phyloP scores from a whole-genome alignment of 1,140 invertebrate species.

The Reticulitermes speratus region DNA sequence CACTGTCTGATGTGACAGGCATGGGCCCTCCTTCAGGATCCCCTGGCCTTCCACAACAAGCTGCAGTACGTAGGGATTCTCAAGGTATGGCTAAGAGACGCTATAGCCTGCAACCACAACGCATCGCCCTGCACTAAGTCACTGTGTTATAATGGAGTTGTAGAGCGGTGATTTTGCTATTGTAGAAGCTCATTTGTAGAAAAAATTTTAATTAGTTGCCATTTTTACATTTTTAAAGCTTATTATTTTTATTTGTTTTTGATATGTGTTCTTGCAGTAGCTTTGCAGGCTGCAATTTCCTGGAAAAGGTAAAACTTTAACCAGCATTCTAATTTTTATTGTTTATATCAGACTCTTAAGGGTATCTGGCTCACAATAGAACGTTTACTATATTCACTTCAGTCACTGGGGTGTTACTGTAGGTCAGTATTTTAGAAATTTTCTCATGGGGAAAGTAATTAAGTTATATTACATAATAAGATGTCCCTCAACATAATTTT shows the following conservation, averaged over 20 bases:
- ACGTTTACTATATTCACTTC: no score
- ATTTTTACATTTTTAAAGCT: background rate
- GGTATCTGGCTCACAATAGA: background rate
- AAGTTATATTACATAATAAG: no score
- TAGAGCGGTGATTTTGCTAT: slow-evolving; percentile 17
- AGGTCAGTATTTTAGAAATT: no score
- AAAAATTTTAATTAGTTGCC: background rate
- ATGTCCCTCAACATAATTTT: no score
- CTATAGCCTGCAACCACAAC: slow-evolving; percentile 37
- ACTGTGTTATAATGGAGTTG: slow-evolving; percentile 24
- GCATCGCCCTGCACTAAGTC: slow-evolving; percentile 23
- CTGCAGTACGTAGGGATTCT: slow-evolving; percentile 42
- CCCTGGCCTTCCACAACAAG: slow-evolving; percentile 32
- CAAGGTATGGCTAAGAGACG: slow-evolving; percentile 43
- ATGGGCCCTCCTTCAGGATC: slow-evolving; percentile 31
- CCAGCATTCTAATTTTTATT: background rate
- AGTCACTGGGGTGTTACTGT: no score
- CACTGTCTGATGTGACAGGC: background rate
- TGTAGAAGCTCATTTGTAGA: background rate
- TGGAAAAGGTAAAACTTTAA: background rate
- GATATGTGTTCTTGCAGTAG: background rate
- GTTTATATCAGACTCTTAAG: background rate
- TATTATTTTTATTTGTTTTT: background rate
- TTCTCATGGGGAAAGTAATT: no score
- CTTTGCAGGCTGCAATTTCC: background rate